phyloP scores from a whole-genome alignment of 1,140 invertebrate species.

The Tetragonula clypearis region DNA sequence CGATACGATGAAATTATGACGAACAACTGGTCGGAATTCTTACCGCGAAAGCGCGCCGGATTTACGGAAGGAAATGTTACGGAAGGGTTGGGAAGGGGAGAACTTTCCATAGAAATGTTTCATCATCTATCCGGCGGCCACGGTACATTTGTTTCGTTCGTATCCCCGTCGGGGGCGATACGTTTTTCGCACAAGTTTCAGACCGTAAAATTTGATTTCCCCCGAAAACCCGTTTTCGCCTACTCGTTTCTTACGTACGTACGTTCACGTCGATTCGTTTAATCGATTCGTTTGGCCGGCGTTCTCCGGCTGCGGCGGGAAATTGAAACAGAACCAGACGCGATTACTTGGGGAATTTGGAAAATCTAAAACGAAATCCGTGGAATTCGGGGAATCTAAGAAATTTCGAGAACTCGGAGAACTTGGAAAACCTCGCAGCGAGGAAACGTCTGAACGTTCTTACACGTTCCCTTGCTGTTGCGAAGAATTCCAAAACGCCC shows the following conservation, averaged over 20 bases:
- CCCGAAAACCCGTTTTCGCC: neutral
- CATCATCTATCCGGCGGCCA: constrained; percentile 23
- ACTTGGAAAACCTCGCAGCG: neutral
- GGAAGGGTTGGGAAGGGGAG: neutral
- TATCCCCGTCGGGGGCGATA: neutral
- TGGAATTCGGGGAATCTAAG: too few relatives aligned
- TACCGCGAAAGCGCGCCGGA: neutral
- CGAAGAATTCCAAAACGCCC: neutral
- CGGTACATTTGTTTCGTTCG: constrained; percentile 22
- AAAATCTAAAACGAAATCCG: too few relatives aligned
- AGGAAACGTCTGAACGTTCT: too few relatives aligned
- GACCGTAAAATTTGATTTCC: constrained; percentile 36
- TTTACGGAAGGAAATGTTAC: neutral
- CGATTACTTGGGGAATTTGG: too few relatives aligned
- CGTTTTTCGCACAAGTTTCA: neutral
- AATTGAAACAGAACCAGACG: neutral
- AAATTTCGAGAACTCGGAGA: neutral
- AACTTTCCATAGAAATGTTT: constrained; percentile 34
- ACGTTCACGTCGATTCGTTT: constrained; percentile 11
- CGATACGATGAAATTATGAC: constrained; percentile 35
- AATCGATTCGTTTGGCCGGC: constrained; percentile 8
- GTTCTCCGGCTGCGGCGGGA: neutral
- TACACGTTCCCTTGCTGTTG: too few relatives aligned
- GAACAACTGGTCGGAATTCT: neutral
- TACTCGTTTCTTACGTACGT: neutral